Evolutionary conservation across 2,113 vertebrate genomes (phyloP).

Genomic region (Grallaria varia): DNA sequence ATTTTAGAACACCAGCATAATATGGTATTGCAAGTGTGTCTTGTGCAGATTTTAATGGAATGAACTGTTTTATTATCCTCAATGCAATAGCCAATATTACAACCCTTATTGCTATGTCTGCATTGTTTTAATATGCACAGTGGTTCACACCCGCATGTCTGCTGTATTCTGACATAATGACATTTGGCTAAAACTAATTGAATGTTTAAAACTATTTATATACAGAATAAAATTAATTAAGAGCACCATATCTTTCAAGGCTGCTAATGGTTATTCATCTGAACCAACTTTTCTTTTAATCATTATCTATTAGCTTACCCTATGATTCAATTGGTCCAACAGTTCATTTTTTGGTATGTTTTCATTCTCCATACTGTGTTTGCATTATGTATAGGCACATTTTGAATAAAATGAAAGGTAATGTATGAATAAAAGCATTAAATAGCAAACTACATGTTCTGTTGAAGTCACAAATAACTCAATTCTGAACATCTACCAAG

Average conservation of each 20-base stretch:
- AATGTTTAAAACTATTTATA: neutral
- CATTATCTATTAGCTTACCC: neutral
- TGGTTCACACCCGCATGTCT: neutral
- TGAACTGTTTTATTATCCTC: neutral
- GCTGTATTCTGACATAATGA: neutral
- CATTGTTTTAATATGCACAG: neutral
- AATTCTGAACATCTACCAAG: constrained; percentile 21
- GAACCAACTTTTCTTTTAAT: neutral
- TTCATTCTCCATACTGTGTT: neutral
- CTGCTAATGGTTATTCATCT: neutral
- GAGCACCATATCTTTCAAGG: neutral
- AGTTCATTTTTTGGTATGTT: neutral
- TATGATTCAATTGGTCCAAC: neutral
- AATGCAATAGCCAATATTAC: neutral
- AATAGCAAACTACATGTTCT: neutral
- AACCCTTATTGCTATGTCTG: neutral
- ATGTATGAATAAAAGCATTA: neutral
- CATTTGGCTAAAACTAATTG: neutral
- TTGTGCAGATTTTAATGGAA: neutral
- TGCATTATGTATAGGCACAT: neutral
- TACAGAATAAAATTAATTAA: neutral
- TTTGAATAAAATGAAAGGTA: neutral
- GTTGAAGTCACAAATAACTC: constrained; percentile 26
- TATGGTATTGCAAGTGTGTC: neutral
- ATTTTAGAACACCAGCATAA: neutral